These are phyloP conservation scores for Cossypha niveicapilla DNA, from an alignment of 2,797 vertebrate species.

Conservation along the genomic window DNA sequence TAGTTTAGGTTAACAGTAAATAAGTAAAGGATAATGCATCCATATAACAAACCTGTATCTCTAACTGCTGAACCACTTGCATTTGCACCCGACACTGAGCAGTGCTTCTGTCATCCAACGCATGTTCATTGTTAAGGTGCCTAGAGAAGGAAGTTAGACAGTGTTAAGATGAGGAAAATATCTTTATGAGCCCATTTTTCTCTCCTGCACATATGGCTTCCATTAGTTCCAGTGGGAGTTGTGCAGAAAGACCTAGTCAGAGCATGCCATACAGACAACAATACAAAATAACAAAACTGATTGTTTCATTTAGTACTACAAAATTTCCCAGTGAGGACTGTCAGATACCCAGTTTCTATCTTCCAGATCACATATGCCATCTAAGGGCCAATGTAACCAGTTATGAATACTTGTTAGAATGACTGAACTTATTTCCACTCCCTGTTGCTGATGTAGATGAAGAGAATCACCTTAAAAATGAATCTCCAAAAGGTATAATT, in stretches of 20 bases:
- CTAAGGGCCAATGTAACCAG: background rate
- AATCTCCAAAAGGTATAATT: background rate
- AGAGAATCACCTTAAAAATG: background rate
- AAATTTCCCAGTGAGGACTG: background rate
- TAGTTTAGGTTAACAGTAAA: background rate
- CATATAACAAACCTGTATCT: slow-evolving; percentile 89
- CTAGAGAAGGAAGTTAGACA: slow-evolving; percentile 72
- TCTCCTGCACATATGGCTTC: background rate
- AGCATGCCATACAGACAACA: background rate
- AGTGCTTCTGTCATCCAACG: slow-evolving; percentile 96
- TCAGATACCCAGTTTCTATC: background rate
- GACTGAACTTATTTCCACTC: background rate
- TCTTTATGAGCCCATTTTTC: background rate
- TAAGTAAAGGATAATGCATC: background rate
- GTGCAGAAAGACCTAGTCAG: background rate
- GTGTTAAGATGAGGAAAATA: background rate
- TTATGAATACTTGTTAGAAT: background rate
- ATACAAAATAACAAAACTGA: background rate
- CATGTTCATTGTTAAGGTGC: slow-evolving; percentile 99
- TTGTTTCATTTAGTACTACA: background rate
- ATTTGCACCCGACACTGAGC: slow-evolving; percentile 98
- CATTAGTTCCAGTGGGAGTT: background rate
- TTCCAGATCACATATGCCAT: background rate
- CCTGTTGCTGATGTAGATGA: background rate
- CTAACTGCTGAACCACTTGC: slow-evolving; percentile 98